phyloP scores from a whole-genome alignment of 2,888 invertebrate genomes.

The Megalurothrips usitatus region DNA sequence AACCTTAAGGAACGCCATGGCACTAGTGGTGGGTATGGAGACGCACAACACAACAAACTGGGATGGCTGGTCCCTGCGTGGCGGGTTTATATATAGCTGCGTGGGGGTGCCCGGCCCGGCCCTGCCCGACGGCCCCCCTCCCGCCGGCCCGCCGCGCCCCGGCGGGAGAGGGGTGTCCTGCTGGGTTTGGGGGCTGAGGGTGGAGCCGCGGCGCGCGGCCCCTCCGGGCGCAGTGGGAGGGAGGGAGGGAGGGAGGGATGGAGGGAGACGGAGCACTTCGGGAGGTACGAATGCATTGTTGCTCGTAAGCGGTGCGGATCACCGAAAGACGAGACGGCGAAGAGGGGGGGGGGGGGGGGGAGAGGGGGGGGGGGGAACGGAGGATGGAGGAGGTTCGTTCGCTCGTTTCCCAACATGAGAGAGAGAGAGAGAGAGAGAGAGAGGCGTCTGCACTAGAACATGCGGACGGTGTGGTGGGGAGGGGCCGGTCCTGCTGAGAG shows the following conservation, averaged over 20 bases:
- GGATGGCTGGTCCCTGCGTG: background rate
- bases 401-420: background rate
- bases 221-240: background rate
- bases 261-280: constrained; percentile 11
- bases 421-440: too few relatives aligned
- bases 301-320: background rate
- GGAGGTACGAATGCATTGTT: background rate
- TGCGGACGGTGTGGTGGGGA: constrained; percentile 31
- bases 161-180: constrained; percentile 20
- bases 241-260: background rate
- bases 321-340: constrained; percentile 15
- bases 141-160: too few relatives aligned
- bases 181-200: background rate
- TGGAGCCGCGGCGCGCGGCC: too few relatives aligned
- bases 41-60: background rate
- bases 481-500: constrained; percentile 33
- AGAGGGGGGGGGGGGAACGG: constrained; percentile 40
- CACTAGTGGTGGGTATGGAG: background rate
- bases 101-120: background rate
- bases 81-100: constrained; percentile 16
- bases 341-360: constrained; percentile 36
- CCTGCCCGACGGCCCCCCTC: background rate
- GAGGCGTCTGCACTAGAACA: too few relatives aligned
- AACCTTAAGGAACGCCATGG: constrained; percentile 22
- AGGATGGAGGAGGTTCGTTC: background rate